phyloP scores from a whole-genome alignment of 1,140 invertebrate species.

The Drosophila lacteicornis region DNA sequence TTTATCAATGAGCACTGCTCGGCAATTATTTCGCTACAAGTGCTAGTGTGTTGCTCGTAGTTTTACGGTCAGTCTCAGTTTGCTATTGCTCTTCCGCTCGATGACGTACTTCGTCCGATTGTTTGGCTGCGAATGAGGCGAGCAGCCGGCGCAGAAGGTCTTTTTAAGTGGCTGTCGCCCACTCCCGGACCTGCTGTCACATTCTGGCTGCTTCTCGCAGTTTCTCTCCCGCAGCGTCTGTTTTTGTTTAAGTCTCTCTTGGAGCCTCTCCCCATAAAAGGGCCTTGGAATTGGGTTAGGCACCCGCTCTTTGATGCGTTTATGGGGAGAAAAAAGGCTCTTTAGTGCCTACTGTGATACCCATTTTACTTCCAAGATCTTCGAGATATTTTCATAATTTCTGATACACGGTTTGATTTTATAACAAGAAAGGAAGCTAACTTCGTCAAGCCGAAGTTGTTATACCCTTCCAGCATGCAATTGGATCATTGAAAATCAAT shows the following conservation, averaged over 20 bases:
- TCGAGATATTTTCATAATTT: too few species aligned
- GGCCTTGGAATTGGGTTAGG: constrained; percentile 1
- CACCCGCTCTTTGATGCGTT: too few species aligned
- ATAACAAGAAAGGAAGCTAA: too few species aligned
- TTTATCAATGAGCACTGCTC: constrained; percentile 42
- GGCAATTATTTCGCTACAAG: constrained; percentile 20
- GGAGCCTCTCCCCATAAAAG: not conserved
- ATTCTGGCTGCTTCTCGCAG: constrained; percentile 42
- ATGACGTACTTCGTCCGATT: constrained; percentile 28
- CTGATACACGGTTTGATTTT: too few species aligned
- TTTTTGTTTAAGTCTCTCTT: constrained; percentile 9
- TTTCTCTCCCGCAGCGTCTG: constrained; percentile 18
- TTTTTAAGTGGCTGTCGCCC: constrained; percentile 57
- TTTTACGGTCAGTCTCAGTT: constrained; percentile 4
- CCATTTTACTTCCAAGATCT: not conserved
- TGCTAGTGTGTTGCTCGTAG: constrained; percentile 1
- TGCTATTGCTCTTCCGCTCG: constrained; percentile 17
- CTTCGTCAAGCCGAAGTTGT: too few species aligned
- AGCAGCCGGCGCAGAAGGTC: constrained; percentile 19
- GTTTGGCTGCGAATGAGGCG: constrained; percentile 58
- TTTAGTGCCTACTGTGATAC: too few species aligned
- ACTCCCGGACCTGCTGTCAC: constrained; percentile 26
- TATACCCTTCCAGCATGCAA: too few species aligned
- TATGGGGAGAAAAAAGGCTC: not conserved
- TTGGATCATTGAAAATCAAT: too few species aligned